Conservation (phyloP, 2,888 invertebrate genomes). For the Cloeon dipterum region DNA sequence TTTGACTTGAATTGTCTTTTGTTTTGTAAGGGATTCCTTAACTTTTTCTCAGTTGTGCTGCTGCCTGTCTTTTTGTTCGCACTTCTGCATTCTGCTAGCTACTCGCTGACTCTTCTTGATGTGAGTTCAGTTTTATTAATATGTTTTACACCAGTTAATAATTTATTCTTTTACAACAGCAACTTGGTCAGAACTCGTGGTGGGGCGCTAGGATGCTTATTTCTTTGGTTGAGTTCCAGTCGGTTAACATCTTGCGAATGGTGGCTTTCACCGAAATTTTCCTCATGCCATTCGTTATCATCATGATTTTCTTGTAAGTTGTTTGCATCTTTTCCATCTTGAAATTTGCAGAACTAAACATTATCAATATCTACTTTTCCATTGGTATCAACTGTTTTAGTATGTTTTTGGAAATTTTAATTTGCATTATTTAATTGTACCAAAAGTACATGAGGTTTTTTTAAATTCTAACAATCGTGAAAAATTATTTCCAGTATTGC, state of each 20-base stretch:
- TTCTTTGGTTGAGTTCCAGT: conserved; percentile 74
- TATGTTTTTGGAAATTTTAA: no score
- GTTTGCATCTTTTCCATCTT: background rate
- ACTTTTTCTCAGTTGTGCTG: conserved; percentile 44
- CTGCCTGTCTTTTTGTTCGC: conserved; percentile 83
- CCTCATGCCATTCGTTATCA: conserved; percentile 27
- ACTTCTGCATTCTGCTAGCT: conserved; percentile 76
- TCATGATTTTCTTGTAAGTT: conserved; percentile 58
- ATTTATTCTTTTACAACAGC: conserved; percentile 34
- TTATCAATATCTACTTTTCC: no score
- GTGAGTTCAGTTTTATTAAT: conserved; percentile 31
- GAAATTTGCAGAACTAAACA: no score
- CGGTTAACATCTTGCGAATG: conserved; percentile 67
- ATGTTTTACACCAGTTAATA: background rate
- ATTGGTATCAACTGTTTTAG: no score
- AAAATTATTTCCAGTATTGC: no score
- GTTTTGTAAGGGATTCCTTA: no score
- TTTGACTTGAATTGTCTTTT: no score
- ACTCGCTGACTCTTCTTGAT: conserved; percentile 69
- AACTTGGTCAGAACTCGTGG: conserved; percentile 76
- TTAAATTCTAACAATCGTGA: no score
- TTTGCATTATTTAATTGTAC: no score
- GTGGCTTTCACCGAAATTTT: conserved; percentile 83
- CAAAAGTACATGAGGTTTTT: no score
- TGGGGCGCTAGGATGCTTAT: conserved; percentile 71